Conservation (phyloP, 2,113 vertebrate species). For the Phyllostomus discolor region DNA sequence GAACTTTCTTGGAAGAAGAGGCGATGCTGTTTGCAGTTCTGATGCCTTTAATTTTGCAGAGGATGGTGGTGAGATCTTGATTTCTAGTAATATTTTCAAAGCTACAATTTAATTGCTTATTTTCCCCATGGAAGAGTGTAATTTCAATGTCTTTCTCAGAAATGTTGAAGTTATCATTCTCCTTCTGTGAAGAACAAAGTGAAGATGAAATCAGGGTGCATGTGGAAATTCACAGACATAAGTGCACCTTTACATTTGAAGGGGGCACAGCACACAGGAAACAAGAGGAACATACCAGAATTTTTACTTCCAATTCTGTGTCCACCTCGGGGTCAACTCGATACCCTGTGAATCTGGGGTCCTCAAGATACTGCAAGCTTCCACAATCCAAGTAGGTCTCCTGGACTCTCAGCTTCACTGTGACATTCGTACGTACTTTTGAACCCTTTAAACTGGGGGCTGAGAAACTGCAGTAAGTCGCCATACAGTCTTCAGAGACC, state of each 20-base stretch:
- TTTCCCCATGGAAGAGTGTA: slow-evolving; percentile 74
- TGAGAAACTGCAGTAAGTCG: slow-evolving; percentile 76
- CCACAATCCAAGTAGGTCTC: slow-evolving; percentile 76
- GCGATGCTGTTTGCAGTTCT: slow-evolving; percentile 69
- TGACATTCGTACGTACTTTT: slow-evolving; percentile 66
- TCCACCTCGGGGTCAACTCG: slow-evolving; percentile 79
- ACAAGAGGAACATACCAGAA: slow-evolving; percentile 77
- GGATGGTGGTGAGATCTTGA: slow-evolving; percentile 80
- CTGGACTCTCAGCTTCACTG: slow-evolving; percentile 78
- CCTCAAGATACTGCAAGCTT: slow-evolving; percentile 77
- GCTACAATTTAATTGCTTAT: slow-evolving; percentile 77
- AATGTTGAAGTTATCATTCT: slow-evolving; percentile 87
- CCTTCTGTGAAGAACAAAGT: slow-evolving; percentile 84
- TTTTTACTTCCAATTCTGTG: slow-evolving; percentile 82
- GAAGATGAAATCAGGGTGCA: slow-evolving; percentile 14
- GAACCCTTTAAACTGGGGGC: slow-evolving; percentile 75
- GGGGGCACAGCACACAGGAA: background rate
- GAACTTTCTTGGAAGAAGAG: slow-evolving; percentile 78
- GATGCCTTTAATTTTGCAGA: slow-evolving; percentile 82
- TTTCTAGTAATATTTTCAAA: slow-evolving; percentile 78
- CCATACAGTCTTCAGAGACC: slow-evolving; percentile 68
- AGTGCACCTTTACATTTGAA: background rate
- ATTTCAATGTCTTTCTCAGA: slow-evolving; percentile 80
- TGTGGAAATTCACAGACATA: background rate
- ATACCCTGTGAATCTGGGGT: slow-evolving; percentile 82